A percentile compares a stretch with the other conserved stretches of the same genome.
These are phyloP conservation scores for Triplophysa dalaica DNA, from an alignment of 2,113 vertebrate genomes.

Conservation along the genomic window DNA sequence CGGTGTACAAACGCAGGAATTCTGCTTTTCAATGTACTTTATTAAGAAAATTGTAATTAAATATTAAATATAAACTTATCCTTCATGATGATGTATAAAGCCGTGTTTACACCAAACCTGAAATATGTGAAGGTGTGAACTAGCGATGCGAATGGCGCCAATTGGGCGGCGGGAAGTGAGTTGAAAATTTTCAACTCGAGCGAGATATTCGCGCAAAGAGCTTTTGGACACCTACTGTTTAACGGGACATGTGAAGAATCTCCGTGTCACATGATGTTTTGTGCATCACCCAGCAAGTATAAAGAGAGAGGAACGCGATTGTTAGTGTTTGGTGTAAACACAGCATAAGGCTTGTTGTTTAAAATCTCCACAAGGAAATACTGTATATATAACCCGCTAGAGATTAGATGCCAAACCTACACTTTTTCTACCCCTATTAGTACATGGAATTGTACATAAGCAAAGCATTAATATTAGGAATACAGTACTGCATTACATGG, in stretches of 20 bases:
- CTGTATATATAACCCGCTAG: not conserved
- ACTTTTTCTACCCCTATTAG: not conserved
- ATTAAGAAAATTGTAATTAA: slow-evolving; percentile 44
- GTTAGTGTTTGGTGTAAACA: too few species aligned
- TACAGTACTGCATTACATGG: not conserved
- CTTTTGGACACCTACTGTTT: too few species aligned
- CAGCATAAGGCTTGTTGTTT: slow-evolving; percentile 43
- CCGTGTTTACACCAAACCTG: too few species aligned
- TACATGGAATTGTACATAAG: not conserved
- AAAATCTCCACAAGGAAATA: slow-evolving; percentile 35
- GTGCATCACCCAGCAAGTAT: too few species aligned
- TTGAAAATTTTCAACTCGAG: too few species aligned
- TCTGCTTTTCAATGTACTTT: slow-evolving; percentile 35
- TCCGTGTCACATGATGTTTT: too few species aligned
- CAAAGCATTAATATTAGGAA: not conserved
- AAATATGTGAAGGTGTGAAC: too few species aligned
- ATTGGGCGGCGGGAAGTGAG: too few species aligned
- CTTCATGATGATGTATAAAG: not conserved
- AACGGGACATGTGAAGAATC: too few species aligned
- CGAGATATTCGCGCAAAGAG: too few species aligned
- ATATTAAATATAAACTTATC: slow-evolving; percentile 26
- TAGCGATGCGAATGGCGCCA: too few species aligned
- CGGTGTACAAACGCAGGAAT: slow-evolving; percentile 17
- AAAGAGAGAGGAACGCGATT: too few species aligned
- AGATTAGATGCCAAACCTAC: slow-evolving; percentile 13